Evolutionary conservation across 1,140 invertebrate species (phyloP).

Genomic region (Phocides pigmalion): DNA sequence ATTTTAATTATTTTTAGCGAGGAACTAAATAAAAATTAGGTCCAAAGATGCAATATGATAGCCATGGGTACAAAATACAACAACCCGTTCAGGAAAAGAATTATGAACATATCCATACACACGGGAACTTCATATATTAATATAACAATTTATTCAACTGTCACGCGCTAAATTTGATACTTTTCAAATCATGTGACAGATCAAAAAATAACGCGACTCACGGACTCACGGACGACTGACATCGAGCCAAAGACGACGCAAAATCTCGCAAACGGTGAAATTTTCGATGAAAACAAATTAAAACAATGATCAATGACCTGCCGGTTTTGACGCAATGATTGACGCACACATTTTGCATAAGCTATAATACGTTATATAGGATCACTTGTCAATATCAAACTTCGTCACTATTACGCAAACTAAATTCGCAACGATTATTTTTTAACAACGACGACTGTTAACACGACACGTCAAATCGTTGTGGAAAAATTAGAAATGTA

Average conservation of each 20-base stretch:
- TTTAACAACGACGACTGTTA: slow-evolving; percentile 13
- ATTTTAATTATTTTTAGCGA: no score
- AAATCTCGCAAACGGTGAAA: slow-evolving; percentile 11
- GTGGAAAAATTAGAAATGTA: slow-evolving; percentile 19
- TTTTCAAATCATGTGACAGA: slow-evolving; percentile 67
- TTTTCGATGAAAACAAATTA: slow-evolving; percentile 2
- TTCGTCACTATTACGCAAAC: slow-evolving; percentile 12
- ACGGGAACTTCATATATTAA: no score
- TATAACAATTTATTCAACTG: slow-evolving; percentile 32
- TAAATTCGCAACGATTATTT: slow-evolving; percentile 3
- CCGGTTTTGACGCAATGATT: slow-evolving; percentile 18
- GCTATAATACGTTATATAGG: neutral
- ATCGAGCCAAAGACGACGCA: slow-evolving; percentile 8
- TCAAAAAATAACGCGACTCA: slow-evolving; percentile 52
- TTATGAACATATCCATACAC: no score
- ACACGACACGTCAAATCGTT: slow-evolving; percentile 14
- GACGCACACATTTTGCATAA: slow-evolving; percentile 5
- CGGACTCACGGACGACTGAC: slow-evolving; percentile 38
- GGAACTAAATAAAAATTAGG: no score
- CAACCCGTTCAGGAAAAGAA: no score
- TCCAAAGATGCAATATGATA: no score
- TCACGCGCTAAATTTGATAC: slow-evolving; percentile 56
- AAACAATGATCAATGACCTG: neutral
- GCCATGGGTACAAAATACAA: no score
- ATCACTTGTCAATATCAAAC: neutral